Percentiles rank a stretch among this genome's conserved stretches.
phyloP scores from a whole-genome alignment of 2,888 invertebrate species.

The Eurois occulta region DNA sequence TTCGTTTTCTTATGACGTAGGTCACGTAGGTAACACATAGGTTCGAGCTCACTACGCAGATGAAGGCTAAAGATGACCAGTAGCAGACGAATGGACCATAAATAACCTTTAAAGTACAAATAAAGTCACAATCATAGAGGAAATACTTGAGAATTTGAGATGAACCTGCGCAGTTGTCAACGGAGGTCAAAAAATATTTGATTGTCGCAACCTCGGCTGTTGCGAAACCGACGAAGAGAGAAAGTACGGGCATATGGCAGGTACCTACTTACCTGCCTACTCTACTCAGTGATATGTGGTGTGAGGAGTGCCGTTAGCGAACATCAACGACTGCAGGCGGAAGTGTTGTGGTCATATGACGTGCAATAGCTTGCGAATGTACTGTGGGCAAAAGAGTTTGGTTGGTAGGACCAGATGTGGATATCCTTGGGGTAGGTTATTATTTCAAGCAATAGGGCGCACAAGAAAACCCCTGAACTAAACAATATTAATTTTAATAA shows the following conservation, averaged over 20 bases:
- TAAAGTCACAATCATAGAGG: slow-evolving; percentile 49
- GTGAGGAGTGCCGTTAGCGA: slow-evolving; percentile 40
- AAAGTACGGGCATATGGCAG: slow-evolving; percentile 54
- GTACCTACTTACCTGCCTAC: slow-evolving; percentile 12
- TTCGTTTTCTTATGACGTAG: neutral
- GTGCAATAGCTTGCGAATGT: slow-evolving; percentile 8
- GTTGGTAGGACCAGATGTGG: neutral
- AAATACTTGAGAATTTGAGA: slow-evolving; percentile 55
- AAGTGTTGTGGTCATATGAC: slow-evolving; percentile 33
- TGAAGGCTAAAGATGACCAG: slow-evolving; percentile 23
- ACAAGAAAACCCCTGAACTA: neutral
- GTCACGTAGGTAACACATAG: neutral
- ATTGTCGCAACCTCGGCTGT: slow-evolving; percentile 63
- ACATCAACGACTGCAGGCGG: slow-evolving; percentile 44
- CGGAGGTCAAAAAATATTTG: slow-evolving; percentile 71
- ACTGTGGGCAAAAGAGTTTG: slow-evolving; percentile 5
- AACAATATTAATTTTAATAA: too few species aligned
- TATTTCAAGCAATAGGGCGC: neutral
- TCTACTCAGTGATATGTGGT: slow-evolving; percentile 16
- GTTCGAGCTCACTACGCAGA: neutral
- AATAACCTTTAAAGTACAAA: slow-evolving; percentile 38
- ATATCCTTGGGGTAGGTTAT: neutral
- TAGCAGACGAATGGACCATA: slow-evolving; percentile 12
- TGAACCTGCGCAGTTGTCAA: slow-evolving; percentile 63
- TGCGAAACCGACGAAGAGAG: slow-evolving; percentile 57